phyloP scores from a whole-genome alignment of 2,888 invertebrate genomes.

The Macrophya alboannulata region DNA sequence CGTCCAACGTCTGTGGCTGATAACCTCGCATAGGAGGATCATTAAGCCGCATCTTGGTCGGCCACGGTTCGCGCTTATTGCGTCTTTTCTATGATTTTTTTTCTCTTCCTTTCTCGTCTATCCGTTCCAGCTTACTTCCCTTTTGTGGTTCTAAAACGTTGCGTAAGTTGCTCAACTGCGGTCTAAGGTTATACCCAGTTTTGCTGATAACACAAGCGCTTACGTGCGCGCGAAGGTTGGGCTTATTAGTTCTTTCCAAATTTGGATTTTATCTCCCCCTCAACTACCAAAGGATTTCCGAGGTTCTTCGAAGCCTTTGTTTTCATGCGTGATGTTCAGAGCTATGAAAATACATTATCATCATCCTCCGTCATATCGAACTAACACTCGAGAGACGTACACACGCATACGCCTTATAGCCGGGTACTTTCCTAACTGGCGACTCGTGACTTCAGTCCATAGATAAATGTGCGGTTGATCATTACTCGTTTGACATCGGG shows the following conservation, averaged over 20 bases:
- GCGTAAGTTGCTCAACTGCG: conserved; percentile 16
- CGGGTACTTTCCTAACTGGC: not conserved
- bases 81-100: not conserved
- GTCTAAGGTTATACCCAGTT: conserved; percentile 19
- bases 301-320: not conserved
- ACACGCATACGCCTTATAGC: not conserved
- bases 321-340: not conserved
- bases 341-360: too few species aligned
- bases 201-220: not conserved
- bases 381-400: not conserved
- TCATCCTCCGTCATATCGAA: too few species aligned
- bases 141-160: not conserved
- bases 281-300: not conserved
- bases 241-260: conserved; percentile 11
- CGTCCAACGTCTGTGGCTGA: conserved; percentile 50
- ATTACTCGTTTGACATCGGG: conserved; percentile 39
- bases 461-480: conserved; percentile 38
- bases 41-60: conserved; percentile 34
- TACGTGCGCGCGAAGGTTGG: not conserved
- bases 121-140: conserved; percentile 1
- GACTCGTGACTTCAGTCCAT: conserved; percentile 22
- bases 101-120: not conserved
- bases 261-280: not conserved
- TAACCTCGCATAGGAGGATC: conserved; percentile 46
- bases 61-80: conserved; percentile 25